Conservation (phyloP, 2,113 vertebrate species). For the Erpornis zantholeuca region DNA sequence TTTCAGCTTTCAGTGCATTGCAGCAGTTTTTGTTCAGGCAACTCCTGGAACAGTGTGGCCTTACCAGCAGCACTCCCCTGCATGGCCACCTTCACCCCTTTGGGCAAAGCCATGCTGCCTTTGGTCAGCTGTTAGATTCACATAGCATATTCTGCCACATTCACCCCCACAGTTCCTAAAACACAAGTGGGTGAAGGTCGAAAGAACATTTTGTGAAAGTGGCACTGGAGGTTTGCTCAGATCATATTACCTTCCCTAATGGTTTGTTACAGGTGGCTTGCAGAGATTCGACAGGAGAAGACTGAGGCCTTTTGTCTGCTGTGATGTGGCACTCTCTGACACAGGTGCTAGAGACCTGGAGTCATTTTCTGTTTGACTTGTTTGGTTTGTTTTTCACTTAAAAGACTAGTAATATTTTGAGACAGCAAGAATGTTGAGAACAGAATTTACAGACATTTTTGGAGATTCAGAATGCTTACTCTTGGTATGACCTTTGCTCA, state of each 20-base stretch:
- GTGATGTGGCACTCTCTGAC: too few relatives aligned
- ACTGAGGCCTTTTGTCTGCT: rapidly evolving
- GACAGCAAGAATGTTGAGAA: background rate
- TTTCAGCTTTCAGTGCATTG: background rate
- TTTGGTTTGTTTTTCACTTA: background rate
- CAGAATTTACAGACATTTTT: background rate
- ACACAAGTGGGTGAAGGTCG: rapidly evolving
- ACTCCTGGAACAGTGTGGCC: rapidly evolving
- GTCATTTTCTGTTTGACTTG: background rate
- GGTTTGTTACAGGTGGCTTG: rapidly evolving
- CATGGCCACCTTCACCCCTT: rapidly evolving
- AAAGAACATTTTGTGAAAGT: background rate
- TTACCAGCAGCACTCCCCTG: background rate
- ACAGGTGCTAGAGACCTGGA: background rate
- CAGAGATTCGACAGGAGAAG: background rate
- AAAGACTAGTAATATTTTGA: background rate
- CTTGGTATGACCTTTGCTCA: background rate
- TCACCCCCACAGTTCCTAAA: background rate
- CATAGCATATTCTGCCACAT: background rate
- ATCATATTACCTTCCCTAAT: background rate
- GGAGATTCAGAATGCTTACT: background rate
- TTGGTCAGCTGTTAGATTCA: background rate
- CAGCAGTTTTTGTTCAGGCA: background rate
- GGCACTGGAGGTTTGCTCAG: background rate
- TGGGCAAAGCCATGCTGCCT: background rate